phyloP scores from a whole-genome alignment of 2,797 vertebrate species.

The Danio tinwini region DNA sequence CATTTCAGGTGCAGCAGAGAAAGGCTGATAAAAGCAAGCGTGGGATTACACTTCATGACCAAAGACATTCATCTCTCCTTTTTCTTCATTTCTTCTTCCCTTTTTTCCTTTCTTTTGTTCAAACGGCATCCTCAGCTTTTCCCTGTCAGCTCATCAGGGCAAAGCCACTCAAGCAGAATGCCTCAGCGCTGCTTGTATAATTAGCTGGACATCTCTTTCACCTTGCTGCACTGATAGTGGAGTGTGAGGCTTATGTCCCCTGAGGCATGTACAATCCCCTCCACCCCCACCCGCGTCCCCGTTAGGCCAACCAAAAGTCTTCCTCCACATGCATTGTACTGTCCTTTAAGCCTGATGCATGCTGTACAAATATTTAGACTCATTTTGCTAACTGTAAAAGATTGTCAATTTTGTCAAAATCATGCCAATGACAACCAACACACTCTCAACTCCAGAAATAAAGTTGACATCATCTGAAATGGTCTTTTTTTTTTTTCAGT shows the following conservation, averaged over 20 bases:
- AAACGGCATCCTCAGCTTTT: slow-evolving; percentile 63
- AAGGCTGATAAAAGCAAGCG: slow-evolving; percentile 66
- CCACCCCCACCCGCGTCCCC: slow-evolving; percentile 7
- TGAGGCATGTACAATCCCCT: slow-evolving; percentile 59
- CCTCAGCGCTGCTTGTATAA: slow-evolving; percentile 63
- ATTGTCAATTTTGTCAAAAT: neutral
- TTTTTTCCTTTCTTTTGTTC: slow-evolving; percentile 32
- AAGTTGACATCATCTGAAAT: neutral
- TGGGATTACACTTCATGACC: slow-evolving; percentile 71
- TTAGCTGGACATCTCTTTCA: slow-evolving; percentile 71
- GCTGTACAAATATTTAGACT: neutral
- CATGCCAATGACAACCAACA: neutral
- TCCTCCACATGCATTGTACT: slow-evolving; percentile 9
- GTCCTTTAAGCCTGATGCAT: neutral
- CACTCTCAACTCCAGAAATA: neutral
- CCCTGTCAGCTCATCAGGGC: slow-evolving; percentile 61
- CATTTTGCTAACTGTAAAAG: neutral
- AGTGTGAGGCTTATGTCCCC: slow-evolving; percentile 59
- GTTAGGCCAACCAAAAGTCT: slow-evolving; percentile 30
- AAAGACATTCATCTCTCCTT: slow-evolving; percentile 65
- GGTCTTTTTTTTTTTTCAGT: too few species aligned
- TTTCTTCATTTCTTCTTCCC: slow-evolving; percentile 53
- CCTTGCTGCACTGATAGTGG: slow-evolving; percentile 64
- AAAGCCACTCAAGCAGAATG: slow-evolving; percentile 64
- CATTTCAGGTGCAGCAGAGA: slow-evolving; percentile 63